phyloP scores from a whole-genome alignment of 1,140 invertebrate species.

The Heterodera schachtii region DNA sequence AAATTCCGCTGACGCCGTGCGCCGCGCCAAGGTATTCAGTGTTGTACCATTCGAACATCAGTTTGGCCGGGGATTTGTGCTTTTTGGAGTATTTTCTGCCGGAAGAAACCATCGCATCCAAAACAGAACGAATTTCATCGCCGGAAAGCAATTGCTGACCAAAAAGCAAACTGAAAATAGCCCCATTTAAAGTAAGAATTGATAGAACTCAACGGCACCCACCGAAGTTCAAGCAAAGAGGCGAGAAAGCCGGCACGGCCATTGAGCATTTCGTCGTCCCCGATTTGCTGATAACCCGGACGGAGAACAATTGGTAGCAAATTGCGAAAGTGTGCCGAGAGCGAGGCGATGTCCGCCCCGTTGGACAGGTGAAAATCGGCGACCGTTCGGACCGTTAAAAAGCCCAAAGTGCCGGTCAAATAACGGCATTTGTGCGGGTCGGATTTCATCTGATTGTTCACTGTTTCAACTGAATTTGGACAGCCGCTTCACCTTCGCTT shows the following conservation, averaged over 20 bases:
- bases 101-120: constrained; percentile 39
- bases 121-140: constrained; percentile 38
- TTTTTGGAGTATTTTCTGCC: constrained; percentile 39
- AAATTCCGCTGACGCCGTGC: constrained; percentile 55
- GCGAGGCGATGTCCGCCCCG: not conserved
- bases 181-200: no score
- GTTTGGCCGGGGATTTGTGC: constrained; percentile 34
- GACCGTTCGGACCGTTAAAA: constrained; percentile 42
- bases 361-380: constrained; percentile 14
- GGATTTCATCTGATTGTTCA: constrained; percentile 16
- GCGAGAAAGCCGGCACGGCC: constrained; percentile 45
- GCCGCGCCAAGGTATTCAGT: constrained; percentile 59
- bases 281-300: constrained; percentile 44
- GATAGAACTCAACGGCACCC: not conserved
- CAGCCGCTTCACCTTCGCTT: not conserved
- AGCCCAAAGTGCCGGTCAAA: constrained; percentile 38
- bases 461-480: not conserved
- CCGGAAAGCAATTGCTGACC: constrained; percentile 37
- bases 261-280: constrained; percentile 48
- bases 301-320: constrained; percentile 30
- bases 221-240: constrained; percentile 32
- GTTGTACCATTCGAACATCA: constrained; percentile 58
- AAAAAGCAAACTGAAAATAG: constrained; percentile 35
- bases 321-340: not conserved
- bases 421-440: constrained; percentile 37